phyloP scores from a whole-genome alignment of 2,888 invertebrate genomes.

The Eubasilissa splendida region DNA sequence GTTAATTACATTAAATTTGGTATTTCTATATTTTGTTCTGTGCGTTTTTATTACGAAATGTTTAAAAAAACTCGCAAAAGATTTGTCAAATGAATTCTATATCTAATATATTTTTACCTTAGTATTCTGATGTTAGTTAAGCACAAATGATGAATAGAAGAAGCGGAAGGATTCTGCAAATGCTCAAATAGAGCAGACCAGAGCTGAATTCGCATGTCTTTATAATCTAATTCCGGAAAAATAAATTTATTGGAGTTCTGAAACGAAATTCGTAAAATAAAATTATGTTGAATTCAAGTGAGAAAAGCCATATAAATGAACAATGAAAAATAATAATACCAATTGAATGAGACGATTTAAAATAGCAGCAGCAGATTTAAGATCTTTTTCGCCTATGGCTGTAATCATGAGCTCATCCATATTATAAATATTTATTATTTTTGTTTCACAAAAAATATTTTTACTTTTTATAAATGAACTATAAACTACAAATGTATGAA shows the following conservation, averaged over 20 bases:
- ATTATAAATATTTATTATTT: conserved; percentile 19
- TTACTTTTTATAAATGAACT: background rate
- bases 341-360: conserved; percentile 46
- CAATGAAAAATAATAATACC: conserved; percentile 37
- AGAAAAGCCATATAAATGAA: conserved; percentile 32
- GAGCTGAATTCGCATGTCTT: conserved; percentile 71
- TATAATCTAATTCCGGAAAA: conserved; percentile 75
- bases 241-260: conserved; percentile 74
- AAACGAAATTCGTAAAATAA: conserved; percentile 8
- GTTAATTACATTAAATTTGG: too few relatives aligned
- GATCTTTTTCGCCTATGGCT: conserved; percentile 46
- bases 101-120: conserved; percentile 68
- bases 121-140: conserved; percentile 77
- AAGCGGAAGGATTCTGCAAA: conserved; percentile 69
- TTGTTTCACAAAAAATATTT: conserved; percentile 4
- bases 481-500: background rate
- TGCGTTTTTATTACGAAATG: too few relatives aligned
- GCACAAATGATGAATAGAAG: conserved; percentile 71
- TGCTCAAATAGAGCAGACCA: conserved; percentile 77
- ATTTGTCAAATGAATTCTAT: too few relatives aligned
- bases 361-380: conserved; percentile 23
- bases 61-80: too few relatives aligned
- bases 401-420: conserved; percentile 47
- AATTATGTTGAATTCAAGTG: conserved; percentile 6
- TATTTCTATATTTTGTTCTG: too few relatives aligned